Evolutionary conservation across 2,797 vertebrate genomes (phyloP).

Genomic region (Sebastolobus altivelis): DNA sequence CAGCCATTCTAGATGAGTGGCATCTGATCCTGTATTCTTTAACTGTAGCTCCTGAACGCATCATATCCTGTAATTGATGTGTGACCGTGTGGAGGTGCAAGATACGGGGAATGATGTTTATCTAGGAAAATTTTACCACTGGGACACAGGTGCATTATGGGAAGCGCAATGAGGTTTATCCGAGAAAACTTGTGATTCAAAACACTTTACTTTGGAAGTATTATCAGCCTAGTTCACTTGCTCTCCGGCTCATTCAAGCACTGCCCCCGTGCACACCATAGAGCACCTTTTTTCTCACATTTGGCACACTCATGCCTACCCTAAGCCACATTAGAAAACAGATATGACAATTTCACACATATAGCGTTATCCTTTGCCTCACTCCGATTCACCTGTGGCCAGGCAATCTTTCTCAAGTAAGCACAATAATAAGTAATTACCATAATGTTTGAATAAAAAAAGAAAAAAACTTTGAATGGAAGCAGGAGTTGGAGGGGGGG

Average conservation of each 20-base stretch:
- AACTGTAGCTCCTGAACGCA: conserved; percentile 53
- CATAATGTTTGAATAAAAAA: conserved; percentile 82
- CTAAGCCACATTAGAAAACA: conserved; percentile 75
- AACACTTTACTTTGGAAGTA: conserved; percentile 66
- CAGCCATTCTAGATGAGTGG: conserved; percentile 77
- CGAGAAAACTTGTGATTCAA: conserved; percentile 34
- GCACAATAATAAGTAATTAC: conserved; percentile 83
- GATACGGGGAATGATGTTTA: conserved; percentile 60
- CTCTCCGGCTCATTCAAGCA: conserved; percentile 65
- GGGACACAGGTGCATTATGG: conserved; percentile 45
- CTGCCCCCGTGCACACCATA: conserved; percentile 36
- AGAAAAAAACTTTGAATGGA: conserved; percentile 73
- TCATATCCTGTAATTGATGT: conserved; percentile 65
- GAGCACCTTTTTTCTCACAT: conserved; percentile 43
- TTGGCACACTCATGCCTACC: conserved; percentile 67
- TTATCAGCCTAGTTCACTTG: conserved; percentile 71
- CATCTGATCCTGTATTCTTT: conserved; percentile 69
- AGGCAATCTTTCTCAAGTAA: conserved; percentile 82
- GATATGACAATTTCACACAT: conserved; percentile 79
- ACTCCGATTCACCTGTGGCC: conserved; percentile 82
- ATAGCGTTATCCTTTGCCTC: conserved; percentile 72
- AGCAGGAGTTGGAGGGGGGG: conserved; percentile 47
- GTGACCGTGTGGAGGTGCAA: conserved; percentile 49
- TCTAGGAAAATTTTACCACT: conserved; percentile 56
- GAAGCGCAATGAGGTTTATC: conserved; percentile 24